Base-by-base conservation (phyloP, 2,888 invertebrate genomes). In the Polyommatus icarus region DNA sequence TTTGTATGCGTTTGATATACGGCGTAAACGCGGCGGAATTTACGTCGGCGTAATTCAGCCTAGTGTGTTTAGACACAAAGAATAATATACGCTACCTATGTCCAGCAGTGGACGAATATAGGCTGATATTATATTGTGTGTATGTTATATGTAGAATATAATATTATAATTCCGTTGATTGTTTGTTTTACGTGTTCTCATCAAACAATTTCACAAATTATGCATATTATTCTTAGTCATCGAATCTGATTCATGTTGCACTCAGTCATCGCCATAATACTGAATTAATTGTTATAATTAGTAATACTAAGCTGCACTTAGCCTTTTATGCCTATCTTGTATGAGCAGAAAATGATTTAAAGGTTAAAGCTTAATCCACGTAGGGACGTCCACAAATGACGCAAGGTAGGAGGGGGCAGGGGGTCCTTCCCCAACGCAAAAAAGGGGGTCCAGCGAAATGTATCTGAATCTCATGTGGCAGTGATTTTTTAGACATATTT, bases 161-260 rank as follows among this genome's bases (percentile, higher is more conserved):
- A n/a, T 46, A 46, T 46, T 46, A 46, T 46, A 12, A 46, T 46
- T 46, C n/a, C 6, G 57, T 57, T n/a, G 6, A 59, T 59, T 59
- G n/a, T 59, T 59, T 59, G 59, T n/a, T 57, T 57, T 59, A 59
- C 10, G 59, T 59, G 24, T 61, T 61, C 24, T 24, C 8, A 61
- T 61, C 24, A 20, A 61, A 12, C 61, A 61, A 61, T 61, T 61
- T 61, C 8, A 24, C 61, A 61, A 61, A 61, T 61, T 61, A 61
- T 61, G 61, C 61, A 12, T 61, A 24, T 61, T 24, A 61, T 61
- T 61, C 12, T 61, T 61, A 61, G 61, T 61, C 61, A 61, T 24
- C 61, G 61, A 54, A 61, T 61, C 61, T 61, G 61, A 61, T 61
- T 61, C 61, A 61, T 61, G 8, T 24, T 61, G 61, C 61, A 24